Percentiles rank a stretch among this genome's conserved stretches.
phyloP scores from a whole-genome alignment of 2,888 invertebrate species.

The Polyploca ridens region DNA sequence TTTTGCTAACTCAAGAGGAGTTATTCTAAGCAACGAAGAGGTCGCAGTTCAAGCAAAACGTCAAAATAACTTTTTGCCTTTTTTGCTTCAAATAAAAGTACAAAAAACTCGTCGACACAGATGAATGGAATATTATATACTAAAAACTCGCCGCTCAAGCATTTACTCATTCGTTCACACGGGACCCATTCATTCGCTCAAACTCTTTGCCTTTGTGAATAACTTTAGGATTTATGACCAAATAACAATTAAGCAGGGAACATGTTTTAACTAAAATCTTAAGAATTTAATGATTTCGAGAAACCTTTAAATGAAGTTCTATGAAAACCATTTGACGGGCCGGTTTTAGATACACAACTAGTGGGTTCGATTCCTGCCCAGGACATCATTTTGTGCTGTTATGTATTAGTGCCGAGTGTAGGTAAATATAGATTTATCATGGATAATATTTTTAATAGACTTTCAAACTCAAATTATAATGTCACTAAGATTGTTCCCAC shows the following conservation, averaged over 20 bases:
- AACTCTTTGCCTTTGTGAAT: constrained; percentile 52
- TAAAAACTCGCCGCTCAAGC: constrained; percentile 11
- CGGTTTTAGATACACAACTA: too few relatives aligned
- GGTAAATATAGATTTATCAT: too few relatives aligned
- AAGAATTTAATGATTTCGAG: too few relatives aligned
- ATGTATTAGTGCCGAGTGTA: too few relatives aligned
- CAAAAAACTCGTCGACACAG: background rate
- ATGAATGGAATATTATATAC: background rate
- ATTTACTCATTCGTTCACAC: constrained; percentile 49
- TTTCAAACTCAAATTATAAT: too few relatives aligned
- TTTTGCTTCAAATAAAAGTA: background rate
- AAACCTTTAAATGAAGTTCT: too few relatives aligned
- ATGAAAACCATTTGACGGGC: too few relatives aligned
- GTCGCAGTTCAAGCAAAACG: background rate
- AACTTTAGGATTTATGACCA: constrained; percentile 24
- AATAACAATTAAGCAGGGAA: constrained; percentile 28
- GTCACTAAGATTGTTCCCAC: too few relatives aligned
- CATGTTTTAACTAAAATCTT: constrained; percentile 22
- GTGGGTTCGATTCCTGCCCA: too few relatives aligned
- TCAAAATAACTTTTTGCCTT: too few relatives aligned
- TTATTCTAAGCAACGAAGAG: background rate
- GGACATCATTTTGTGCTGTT: too few relatives aligned
- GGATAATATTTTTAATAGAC: too few relatives aligned
- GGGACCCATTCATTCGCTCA: constrained; percentile 53
- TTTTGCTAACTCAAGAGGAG: background rate